Evolutionary conservation across 2,797 vertebrate genomes (phyloP).

Genomic region (Rhinoraja longicauda): DNA sequence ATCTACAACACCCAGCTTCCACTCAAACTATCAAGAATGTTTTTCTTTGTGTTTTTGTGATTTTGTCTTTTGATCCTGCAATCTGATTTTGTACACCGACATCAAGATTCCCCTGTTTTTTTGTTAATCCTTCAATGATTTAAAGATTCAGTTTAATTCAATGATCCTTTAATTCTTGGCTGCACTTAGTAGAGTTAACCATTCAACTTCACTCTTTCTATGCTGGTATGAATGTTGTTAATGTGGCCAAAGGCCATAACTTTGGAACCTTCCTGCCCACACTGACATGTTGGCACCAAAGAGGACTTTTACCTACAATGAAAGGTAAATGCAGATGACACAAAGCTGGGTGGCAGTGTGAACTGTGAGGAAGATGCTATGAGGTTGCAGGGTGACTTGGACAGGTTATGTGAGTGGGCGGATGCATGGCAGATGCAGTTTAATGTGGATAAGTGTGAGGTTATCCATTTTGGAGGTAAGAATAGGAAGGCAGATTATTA

Average conservation of each 20-base stretch:
- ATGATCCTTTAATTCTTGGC: neutral
- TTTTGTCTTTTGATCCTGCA: neutral
- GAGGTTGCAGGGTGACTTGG: too few relatives aligned
- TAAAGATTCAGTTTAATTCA: too few relatives aligned
- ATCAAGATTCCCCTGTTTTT: neutral
- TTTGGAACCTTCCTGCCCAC: neutral
- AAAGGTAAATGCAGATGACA: too few relatives aligned
- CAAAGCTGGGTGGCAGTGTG: too few relatives aligned
- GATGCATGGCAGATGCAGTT: too few relatives aligned
- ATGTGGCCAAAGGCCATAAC: neutral
- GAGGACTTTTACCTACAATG: neutral
- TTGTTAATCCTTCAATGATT: neutral
- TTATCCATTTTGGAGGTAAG: too few relatives aligned
- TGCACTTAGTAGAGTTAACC: neutral
- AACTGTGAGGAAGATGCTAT: too few relatives aligned
- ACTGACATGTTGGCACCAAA: neutral
- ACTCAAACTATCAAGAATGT: too few relatives aligned
- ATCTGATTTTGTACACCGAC: neutral
- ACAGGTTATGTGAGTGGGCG: too few relatives aligned
- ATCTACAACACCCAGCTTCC: neutral
- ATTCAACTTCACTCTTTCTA: neutral
- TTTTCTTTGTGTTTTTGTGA: neutral
- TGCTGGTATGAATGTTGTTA: neutral
- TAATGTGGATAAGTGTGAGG: too few relatives aligned
- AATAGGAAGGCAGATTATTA: too few relatives aligned